These are phyloP conservation scores for Lacanobia oleracea DNA, from an alignment of 2,888 invertebrate genomes.

Conservation along the genomic window DNA sequence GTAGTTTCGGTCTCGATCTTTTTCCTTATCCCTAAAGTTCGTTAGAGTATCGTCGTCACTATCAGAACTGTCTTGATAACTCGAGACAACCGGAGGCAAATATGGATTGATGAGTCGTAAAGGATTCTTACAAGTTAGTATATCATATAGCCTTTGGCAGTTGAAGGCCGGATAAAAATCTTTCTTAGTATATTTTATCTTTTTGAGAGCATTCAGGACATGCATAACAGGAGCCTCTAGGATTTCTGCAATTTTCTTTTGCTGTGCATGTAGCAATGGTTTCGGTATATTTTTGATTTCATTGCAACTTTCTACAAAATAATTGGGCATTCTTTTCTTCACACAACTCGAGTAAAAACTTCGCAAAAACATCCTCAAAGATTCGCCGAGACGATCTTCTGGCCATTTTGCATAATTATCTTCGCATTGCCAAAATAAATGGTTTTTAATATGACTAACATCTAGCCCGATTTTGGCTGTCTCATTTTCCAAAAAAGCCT, in stretches of 20 bases:
- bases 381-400: slow-evolving; percentile 93
- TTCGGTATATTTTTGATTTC: slow-evolving; percentile 93
- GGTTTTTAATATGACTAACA: slow-evolving; percentile 93
- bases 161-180: slow-evolving; percentile 93
- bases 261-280: slow-evolving; percentile 91
- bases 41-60: slow-evolving; percentile 82
- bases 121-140: slow-evolving; percentile 90
- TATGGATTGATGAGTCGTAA: slow-evolving; percentile 87
- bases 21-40: slow-evolving; percentile 87
- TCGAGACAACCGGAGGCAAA: slow-evolving; percentile 72
- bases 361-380: slow-evolving; percentile 91
- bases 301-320: slow-evolving; percentile 94
- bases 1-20: slow-evolving; percentile 87
- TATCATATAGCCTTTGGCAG: slow-evolving; percentile 90
- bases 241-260: slow-evolving; percentile 92
- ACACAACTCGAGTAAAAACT: slow-evolving; percentile 92
- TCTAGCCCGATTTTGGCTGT: slow-evolving; percentile 92
- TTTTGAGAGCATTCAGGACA: slow-evolving; percentile 92
- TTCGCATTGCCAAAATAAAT: slow-evolving; percentile 95
- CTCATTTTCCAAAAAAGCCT: slow-evolving; percentile 93
- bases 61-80: slow-evolving; percentile 77
- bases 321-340: slow-evolving; percentile 92
- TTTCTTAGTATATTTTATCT: slow-evolving; percentile 91
- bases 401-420: slow-evolving; percentile 93
- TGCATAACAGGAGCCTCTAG: slow-evolving; percentile 93